A percentile compares a stretch with the other conserved stretches of the same genome.
phyloP scores from a whole-genome alignment of 2,888 invertebrate genomes.

The Ganaspis brasiliensis region DNA sequence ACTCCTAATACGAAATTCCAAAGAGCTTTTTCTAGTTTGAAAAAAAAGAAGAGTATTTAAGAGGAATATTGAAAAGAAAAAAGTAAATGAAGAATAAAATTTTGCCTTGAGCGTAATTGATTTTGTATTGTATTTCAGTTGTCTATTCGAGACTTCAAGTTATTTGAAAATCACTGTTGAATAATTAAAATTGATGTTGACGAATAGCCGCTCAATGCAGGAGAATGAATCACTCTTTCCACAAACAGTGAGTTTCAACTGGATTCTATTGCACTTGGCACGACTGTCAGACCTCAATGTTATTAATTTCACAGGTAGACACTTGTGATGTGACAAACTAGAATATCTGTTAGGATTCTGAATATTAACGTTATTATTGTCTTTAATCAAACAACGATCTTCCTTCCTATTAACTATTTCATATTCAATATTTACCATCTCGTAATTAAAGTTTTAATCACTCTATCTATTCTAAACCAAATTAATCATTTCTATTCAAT shows the following conservation, averaged over 20 bases:
- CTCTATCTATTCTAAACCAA: no score
- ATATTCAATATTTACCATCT: neutral
- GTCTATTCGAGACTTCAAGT: neutral
- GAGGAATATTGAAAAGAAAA: no score
- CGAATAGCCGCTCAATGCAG: neutral
- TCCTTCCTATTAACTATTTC: neutral
- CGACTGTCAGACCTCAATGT: neutral
- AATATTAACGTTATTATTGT: neutral
- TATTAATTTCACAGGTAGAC: slow-evolving; percentile 2
- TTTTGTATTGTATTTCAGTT: neutral
- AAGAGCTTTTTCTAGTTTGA: no score
- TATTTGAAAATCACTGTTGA: slow-evolving; percentile 1
- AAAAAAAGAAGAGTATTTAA: no score
- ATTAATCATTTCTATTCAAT: no score
- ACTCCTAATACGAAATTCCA: no score
- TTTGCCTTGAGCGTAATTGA: no score
- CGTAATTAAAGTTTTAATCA: neutral
- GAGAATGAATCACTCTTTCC: neutral
- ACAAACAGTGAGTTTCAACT: slow-evolving; percentile 6
- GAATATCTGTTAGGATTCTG: neutral
- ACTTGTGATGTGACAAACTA: neutral
- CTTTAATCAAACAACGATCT: neutral
- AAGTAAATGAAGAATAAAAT: no score
- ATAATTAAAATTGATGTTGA: slow-evolving; percentile 23
- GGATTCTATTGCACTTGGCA: slow-evolving; percentile 11